A percentile compares a stretch with the other conserved stretches of the same genome.
phyloP scores from a whole-genome alignment of 92 coral and sea anemone genomes.

The Isaurus tuberculatus region DNA sequence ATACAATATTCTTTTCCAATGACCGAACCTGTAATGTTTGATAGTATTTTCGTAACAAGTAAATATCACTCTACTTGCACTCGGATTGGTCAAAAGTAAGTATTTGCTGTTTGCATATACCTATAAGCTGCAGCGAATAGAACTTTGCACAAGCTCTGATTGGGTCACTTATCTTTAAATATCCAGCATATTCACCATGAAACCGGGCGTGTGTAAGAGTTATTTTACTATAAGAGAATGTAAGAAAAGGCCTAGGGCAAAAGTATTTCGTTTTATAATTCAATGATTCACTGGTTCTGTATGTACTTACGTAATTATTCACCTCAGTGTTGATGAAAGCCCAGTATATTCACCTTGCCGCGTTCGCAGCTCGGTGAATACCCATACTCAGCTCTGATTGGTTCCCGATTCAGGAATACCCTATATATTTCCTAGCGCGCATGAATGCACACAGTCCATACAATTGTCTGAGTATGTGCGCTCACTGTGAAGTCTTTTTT shows the following conservation, averaged over 20 bases:
- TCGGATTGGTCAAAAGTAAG: slow-evolving; percentile 12
- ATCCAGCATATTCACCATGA: not conserved
- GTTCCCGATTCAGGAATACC: too few relatives aligned
- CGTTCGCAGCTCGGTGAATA: too few relatives aligned
- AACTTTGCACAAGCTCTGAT: not conserved
- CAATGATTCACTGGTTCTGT: too few relatives aligned
- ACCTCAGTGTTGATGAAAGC: too few relatives aligned
- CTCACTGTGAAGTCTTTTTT: too few relatives aligned
- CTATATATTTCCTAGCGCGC: too few relatives aligned
- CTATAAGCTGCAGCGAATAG: slow-evolving; percentile 17
- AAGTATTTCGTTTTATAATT: not conserved
- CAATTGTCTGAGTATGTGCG: too few relatives aligned
- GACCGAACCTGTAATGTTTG: not conserved
- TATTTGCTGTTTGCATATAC: slow-evolving; percentile 9
- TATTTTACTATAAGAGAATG: not conserved
- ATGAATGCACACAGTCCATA: too few relatives aligned
- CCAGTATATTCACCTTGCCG: too few relatives aligned
- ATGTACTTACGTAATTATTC: too few relatives aligned
- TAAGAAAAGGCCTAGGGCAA: slow-evolving; percentile 18
- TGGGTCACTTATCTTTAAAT: not conserved
- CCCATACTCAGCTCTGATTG: too few relatives aligned
- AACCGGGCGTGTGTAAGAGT: not conserved
- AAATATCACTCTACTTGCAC: not conserved
- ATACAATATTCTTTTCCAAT: slow-evolving; percentile 4
- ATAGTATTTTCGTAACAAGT: slow-evolving; percentile 10